Conservation (phyloP, 2,113 vertebrate genomes). For the Megalops atlanticus region DNA sequence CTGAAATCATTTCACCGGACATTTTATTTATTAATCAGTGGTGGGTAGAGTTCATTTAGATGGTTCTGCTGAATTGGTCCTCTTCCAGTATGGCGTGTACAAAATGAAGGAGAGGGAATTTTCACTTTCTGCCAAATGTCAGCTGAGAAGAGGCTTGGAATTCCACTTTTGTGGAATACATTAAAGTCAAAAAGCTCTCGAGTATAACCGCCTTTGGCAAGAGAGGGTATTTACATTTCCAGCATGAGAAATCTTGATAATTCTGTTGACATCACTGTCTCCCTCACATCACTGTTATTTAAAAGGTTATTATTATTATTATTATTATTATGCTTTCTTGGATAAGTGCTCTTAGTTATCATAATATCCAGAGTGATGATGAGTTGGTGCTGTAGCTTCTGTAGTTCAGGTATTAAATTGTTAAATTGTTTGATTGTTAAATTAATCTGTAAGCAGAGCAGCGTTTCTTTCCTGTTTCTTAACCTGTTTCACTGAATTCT, state of each 20-base stretch:
- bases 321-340: background rate
- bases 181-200: conserved; percentile 18
- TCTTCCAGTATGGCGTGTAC: background rate
- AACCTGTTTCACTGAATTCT: too few relatives aligned
- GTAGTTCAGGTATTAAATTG: too few relatives aligned
- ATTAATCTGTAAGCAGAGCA: too few relatives aligned
- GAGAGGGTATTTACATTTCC: conserved; percentile 14
- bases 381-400: too few relatives aligned
- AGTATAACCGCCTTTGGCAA: conserved; percentile 5
- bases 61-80: background rate
- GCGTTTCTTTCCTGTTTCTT: too few relatives aligned
- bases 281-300: background rate
- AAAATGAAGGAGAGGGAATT: background rate
- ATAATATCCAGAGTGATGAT: too few relatives aligned
- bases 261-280: background rate
- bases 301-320: background rate
- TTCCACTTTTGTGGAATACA: conserved; percentile 5
- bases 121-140: conserved; percentile 5
- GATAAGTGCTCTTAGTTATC: background rate
- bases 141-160: background rate
- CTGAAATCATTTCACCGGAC: background rate
- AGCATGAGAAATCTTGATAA: conserved; percentile 14
- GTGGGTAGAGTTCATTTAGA: background rate
- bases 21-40: background rate
- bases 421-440: too few relatives aligned